Evolutionary conservation across 2,113 vertebrate genomes (phyloP).

Genomic region (Ptilorrhoa leucosticta): DNA sequence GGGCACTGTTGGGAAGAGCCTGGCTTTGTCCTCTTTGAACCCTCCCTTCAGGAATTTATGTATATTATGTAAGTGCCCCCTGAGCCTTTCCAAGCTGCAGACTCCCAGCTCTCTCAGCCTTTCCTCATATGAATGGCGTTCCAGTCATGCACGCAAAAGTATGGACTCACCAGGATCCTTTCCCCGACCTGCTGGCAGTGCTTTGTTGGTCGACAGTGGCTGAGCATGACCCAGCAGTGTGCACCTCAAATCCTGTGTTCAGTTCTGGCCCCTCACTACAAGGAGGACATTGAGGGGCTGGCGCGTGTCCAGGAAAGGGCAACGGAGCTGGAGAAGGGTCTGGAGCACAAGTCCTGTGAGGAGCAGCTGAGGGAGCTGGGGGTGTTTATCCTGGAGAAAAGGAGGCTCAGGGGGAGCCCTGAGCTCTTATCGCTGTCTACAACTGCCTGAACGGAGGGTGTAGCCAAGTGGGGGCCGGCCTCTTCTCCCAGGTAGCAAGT

Average conservation of each 20-base stretch:
- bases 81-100: neutral
- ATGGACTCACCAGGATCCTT: neutral
- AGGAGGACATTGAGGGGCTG: neutral
- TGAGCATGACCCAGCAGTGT: neutral
- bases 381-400: neutral
- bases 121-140: neutral
- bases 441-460: neutral
- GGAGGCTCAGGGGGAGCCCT: neutral
- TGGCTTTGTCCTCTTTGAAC: neutral
- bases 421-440: neutral
- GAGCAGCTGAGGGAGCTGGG: neutral
- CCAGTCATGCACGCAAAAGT: accelerated
- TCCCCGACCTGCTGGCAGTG: neutral
- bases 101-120: neutral
- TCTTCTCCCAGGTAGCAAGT: neutral
- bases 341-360: neutral
- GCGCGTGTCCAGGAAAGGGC: neutral
- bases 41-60: neutral
- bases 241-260: neutral
- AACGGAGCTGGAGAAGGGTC: neutral
- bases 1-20: neutral
- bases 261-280: no score
- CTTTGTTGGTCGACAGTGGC: neutral
- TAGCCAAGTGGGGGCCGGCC: neutral
- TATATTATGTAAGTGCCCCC: no score